A percentile compares a stretch with the other conserved stretches of the same genome.
Evolutionary conservation across 2,888 invertebrate genomes (phyloP).

Genomic region (Habroteleia sp.): DNA sequence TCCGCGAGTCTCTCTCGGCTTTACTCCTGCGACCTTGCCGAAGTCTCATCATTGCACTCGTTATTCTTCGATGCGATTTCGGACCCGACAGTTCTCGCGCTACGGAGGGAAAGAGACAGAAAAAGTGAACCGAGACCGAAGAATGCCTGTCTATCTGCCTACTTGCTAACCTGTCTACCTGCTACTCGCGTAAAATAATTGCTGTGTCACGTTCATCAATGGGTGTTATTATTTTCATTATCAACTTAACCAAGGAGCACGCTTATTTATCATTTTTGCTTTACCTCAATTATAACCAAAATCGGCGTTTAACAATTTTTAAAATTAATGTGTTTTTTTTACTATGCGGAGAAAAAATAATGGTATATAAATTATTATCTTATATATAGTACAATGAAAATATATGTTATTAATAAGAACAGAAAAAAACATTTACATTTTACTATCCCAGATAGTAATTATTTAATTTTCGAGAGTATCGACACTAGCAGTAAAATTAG

Average conservation of each 20-base stretch:
- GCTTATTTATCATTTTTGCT: slow-evolving; percentile 40
- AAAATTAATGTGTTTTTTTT: too few species aligned
- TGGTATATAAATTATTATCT: too few species aligned
- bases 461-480: too few species aligned
- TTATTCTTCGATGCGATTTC: slow-evolving; percentile 52
- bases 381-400: too few species aligned
- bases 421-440: too few species aligned
- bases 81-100: slow-evolving; percentile 28
- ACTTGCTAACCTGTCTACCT: slow-evolving; percentile 47
- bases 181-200: slow-evolving; percentile 52
- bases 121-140: slow-evolving; percentile 7
- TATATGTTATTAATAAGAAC: too few species aligned
- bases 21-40: slow-evolving; percentile 51
- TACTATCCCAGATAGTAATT: too few species aligned
- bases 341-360: too few species aligned
- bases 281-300: slow-evolving; percentile 24
- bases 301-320: slow-evolving; percentile 18
- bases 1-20: slow-evolving; percentile 44
- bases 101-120: slow-evolving; percentile 15
- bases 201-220: slow-evolving; percentile 45
- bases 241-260: slow-evolving; percentile 11
- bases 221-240: slow-evolving; percentile 55
- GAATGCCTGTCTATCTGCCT: slow-evolving; percentile 47
- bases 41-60: slow-evolving; percentile 58
- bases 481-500: too few species aligned